Conservation (phyloP, 2,888 invertebrate species). For the Hirtodrosophila trivittata region DNA sequence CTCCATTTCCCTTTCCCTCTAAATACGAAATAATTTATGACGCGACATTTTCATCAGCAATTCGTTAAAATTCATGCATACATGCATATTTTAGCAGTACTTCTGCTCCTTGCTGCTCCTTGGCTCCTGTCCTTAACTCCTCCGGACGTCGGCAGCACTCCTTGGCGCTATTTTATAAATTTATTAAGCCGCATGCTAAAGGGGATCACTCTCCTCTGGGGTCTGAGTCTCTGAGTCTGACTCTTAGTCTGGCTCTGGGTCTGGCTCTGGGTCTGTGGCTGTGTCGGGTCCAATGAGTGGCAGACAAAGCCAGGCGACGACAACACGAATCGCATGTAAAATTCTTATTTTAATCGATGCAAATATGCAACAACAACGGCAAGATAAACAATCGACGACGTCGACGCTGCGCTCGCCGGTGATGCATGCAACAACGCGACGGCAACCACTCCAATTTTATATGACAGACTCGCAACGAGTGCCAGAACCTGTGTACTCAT, state of each 20-base stretch:
- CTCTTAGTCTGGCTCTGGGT: slow-evolving; percentile 15
- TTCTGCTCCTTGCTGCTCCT: neutral
- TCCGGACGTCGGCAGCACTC: slow-evolving; percentile 4
- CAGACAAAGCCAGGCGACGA: slow-evolving; percentile 78
- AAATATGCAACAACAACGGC: slow-evolving; percentile 67
- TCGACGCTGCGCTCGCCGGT: slow-evolving; percentile 38
- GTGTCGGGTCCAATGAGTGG: slow-evolving; percentile 46
- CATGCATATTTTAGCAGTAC: slow-evolving; percentile 69
- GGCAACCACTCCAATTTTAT: slow-evolving; percentile 57
- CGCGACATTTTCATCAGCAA: slow-evolving; percentile 82
- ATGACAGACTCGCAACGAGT: slow-evolving; percentile 47
- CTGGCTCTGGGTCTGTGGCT: slow-evolving; percentile 18
- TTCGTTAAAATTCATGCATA: slow-evolving; percentile 81
- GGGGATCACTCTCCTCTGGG: slow-evolving; percentile 12
- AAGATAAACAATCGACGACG: slow-evolving; percentile 31
- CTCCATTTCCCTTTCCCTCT: slow-evolving; percentile 8
- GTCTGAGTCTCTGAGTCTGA: slow-evolving; percentile 8
- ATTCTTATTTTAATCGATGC: slow-evolving; percentile 80
- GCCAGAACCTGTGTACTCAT: slow-evolving; percentile 10
- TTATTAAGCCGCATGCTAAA: slow-evolving; percentile 67
- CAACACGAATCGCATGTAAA: slow-evolving; percentile 80
- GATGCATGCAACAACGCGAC: slow-evolving; percentile 66
- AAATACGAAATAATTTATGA: slow-evolving; percentile 81
- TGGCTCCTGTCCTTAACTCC: too few relatives aligned
- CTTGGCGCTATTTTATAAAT: slow-evolving; percentile 71